Percentiles rank a stretch among this genome's conserved stretches.
Evolutionary conservation across 2,797 vertebrate species (phyloP).

Genomic region (Characodon lateralis): DNA sequence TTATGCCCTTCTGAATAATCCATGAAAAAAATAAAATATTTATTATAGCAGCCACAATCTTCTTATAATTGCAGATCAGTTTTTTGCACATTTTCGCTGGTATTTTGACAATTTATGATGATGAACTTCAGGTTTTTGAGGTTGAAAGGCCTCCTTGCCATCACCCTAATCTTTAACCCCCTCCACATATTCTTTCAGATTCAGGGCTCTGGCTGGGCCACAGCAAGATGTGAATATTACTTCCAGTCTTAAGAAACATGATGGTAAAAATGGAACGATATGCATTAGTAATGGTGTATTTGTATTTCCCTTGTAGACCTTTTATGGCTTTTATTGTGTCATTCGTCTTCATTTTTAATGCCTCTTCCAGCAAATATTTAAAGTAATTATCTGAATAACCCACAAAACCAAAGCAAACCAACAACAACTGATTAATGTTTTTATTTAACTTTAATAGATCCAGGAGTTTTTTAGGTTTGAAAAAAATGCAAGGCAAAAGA

Average conservation of each 20-base stretch:
- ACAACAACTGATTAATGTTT: neutral
- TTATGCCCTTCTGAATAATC: neutral
- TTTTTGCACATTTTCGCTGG: neutral
- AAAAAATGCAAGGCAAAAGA: neutral
- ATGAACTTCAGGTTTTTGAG: neutral
- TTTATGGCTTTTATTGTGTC: neutral
- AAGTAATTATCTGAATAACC: neutral
- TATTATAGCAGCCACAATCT: neutral
- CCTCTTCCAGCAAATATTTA: neutral
- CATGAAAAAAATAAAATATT: neutral
- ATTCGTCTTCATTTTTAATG: neutral
- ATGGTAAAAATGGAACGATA: neutral
- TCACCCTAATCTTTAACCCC: neutral
- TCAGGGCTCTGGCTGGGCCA: neutral
- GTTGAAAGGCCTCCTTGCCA: neutral
- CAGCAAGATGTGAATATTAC: neutral
- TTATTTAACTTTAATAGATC: neutral
- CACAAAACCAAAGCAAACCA: neutral
- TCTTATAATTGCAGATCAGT: neutral
- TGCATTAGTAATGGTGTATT: neutral
- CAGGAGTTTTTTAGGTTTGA: neutral
- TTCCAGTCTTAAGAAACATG: neutral
- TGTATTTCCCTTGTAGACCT: neutral
- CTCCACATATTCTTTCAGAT: neutral
- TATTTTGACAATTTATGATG: neutral